Base-by-base conservation (phyloP, 2,888 invertebrate species). In the Diogma glabrata region DNA sequence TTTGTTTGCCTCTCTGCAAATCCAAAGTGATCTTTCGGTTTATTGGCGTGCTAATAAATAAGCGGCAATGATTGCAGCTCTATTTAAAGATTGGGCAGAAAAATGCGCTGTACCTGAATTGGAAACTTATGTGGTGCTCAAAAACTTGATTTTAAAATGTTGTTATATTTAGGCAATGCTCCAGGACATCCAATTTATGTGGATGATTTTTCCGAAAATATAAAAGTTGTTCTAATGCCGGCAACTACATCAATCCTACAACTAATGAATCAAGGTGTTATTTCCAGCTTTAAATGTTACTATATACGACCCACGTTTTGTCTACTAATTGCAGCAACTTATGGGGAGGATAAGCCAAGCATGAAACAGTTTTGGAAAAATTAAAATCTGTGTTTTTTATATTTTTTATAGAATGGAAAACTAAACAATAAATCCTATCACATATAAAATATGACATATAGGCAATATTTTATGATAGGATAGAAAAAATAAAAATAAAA, bases 1-100 rank as follows among this genome's bases (percentile, higher is more conserved):
- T 40, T 64, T 38, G 22, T 45, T 45, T 22, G 22, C 22, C 20
- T 14, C n/a, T 45, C 43, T 23, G 23, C 19, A 45, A 45, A 45
- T 40, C 43, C 43, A 6, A 53, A 53, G 56, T 33, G 48, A 55
- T 49, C 57, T 65, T 40, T 61, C 61, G 51, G 61, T 62, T 5
- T 53, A 58, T 38, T 64, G 60, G 59, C 54, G 55, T 50, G 56
- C 58, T 20, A 62, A 64, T 54, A 57, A 57, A 47, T 65, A 62
- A 55, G 60, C 62, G 48, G 60, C 59, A 58, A 57, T 64, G 58
- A 63, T 61, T 38, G 43, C 50, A 23, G 14, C 19, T 45, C 22
- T 45, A 7, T 45, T 45, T 45, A 12, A 22, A n/a, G 43, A 45
- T 22, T 63, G 60, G 60, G 56, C 60, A 52, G 53, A 49, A 47